phyloP scores from a whole-genome alignment of 2,888 invertebrate genomes.

The Phyto melanocephala region DNA sequence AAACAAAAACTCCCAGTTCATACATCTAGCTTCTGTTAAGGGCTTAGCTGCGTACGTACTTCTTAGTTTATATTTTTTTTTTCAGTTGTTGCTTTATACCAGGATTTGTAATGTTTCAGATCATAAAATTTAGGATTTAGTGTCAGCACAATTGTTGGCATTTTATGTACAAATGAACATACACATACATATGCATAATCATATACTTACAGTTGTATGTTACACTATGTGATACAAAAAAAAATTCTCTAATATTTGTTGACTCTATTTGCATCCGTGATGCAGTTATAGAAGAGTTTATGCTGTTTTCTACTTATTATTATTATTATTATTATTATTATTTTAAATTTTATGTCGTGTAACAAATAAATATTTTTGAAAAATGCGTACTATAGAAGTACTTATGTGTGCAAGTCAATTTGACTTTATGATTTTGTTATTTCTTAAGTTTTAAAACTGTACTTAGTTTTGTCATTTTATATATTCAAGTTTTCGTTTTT shows the following conservation, averaged over 20 bases:
- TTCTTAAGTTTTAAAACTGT: slow-evolving; percentile 9
- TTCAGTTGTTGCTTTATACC: slow-evolving; percentile 15
- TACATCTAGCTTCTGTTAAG: slow-evolving; percentile 11
- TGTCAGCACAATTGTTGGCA: slow-evolving; percentile 60
- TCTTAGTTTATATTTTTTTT: slow-evolving; percentile 32
- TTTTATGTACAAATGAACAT: slow-evolving; percentile 41
- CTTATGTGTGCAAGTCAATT: background rate
- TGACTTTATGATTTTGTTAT: slow-evolving; percentile 28
- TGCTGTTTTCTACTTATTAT: too few relatives aligned
- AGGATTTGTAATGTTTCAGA: slow-evolving; percentile 63
- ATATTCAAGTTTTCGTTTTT: background rate
- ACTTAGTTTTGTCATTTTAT: background rate
- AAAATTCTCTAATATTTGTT: background rate
- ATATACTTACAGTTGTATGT: background rate
- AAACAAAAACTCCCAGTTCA: background rate
- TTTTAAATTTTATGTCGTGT: background rate
- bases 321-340: background rate
- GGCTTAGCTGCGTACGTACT: slow-evolving; percentile 35
- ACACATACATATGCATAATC: background rate
- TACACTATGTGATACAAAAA: background rate
- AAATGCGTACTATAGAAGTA: slow-evolving; percentile 14
- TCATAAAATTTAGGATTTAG: slow-evolving; percentile 64
- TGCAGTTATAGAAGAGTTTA: background rate
- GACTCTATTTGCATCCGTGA: background rate
- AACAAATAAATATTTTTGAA: slow-evolving; percentile 25